Base-by-base conservation (phyloP, 2,113 vertebrate species). In the Ophiodon elongatus region DNA sequence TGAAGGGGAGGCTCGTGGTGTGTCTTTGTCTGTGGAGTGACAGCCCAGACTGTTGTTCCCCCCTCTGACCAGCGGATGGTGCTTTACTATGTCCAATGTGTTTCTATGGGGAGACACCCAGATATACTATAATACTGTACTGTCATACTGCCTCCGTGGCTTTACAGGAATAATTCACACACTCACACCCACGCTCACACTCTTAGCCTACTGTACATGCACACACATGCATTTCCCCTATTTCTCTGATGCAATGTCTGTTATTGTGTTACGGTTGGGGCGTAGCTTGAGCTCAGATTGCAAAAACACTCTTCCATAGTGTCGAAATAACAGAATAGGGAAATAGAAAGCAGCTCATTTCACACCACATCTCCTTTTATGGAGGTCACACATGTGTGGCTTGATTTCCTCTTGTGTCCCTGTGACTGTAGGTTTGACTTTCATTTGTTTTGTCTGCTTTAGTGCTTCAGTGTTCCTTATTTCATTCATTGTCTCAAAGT, bases 1-100 rank as follows among this genome's bases (percentile, higher is more conserved):
- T 4, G 57, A 15, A 59, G 25, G 35, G 75, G 50, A 60, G 70
- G 79, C 56, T 79, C 11, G 57, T 89, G 74, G 67, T 80, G 83
- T 81, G 80, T 79, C 84, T 93, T 94, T 92, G 88, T 93, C 84
- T 90, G 76, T 75, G 29, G 29, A 81, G 75, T 78, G 74, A 82
- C 83, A 89, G 64, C 72, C 91, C 89, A 94, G 93, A 94, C 93
- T 92, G 93, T 68, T 73, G 87, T 90, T 92, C 89, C 43, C 70
- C 76, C 63, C 80, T 85, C 76, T 84, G 89, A 73, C 91, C 92
- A 90, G 77, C 0, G 73, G 92, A 79, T 81, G 92, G 91, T 66
- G 92, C 91, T 85, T 82, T 21, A 82, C 83, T 59, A 1, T 78
- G 78, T 84, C 73, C 85, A 80, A 68, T 79, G 9, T 57, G 60